These are phyloP conservation scores for Pogonocichla stellata DNA, from an alignment of 2,113 vertebrate genomes.

Conservation along the genomic window DNA sequence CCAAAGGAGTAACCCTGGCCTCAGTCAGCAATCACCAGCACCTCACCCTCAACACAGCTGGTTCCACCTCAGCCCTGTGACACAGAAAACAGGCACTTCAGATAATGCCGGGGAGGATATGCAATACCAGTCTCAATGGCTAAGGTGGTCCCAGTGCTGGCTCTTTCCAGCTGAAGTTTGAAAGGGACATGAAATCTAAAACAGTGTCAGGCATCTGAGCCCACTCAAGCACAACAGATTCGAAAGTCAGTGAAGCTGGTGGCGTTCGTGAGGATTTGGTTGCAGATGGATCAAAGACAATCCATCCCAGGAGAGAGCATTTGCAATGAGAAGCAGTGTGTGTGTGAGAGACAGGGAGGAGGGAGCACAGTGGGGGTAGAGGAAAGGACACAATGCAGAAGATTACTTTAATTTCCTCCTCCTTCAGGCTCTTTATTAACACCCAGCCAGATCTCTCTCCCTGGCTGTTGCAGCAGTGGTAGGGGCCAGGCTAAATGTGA, in stretches of 20 bases:
- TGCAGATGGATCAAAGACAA: constrained; percentile 48
- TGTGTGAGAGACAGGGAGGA: constrained; percentile 34
- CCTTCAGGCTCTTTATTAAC: constrained; percentile 48
- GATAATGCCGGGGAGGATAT: background rate
- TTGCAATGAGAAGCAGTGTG: background rate
- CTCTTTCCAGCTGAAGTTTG: background rate
- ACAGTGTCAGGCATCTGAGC: background rate
- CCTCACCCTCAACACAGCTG: background rate
- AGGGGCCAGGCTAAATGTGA: background rate
- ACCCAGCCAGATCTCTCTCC: constrained; percentile 19
- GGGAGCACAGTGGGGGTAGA: background rate
- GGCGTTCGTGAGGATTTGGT: constrained; percentile 19
- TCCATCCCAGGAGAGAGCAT: background rate
- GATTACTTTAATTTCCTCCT: constrained; percentile 34
- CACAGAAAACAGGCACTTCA: background rate
- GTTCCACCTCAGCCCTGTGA: background rate
- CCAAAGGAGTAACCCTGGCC: background rate
- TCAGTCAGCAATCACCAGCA: background rate
- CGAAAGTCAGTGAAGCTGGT: constrained; percentile 9
- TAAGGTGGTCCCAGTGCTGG: background rate
- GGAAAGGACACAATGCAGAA: constrained; percentile 1
- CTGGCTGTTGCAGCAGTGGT: background rate
- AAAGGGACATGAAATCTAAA: background rate
- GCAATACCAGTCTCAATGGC: background rate
- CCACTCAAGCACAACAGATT: background rate